Evolutionary conservation across 2,888 invertebrate species (phyloP), one percentile per base, ranked within the genome.

Genomic region (Xestobium rufovillosum): DNA sequence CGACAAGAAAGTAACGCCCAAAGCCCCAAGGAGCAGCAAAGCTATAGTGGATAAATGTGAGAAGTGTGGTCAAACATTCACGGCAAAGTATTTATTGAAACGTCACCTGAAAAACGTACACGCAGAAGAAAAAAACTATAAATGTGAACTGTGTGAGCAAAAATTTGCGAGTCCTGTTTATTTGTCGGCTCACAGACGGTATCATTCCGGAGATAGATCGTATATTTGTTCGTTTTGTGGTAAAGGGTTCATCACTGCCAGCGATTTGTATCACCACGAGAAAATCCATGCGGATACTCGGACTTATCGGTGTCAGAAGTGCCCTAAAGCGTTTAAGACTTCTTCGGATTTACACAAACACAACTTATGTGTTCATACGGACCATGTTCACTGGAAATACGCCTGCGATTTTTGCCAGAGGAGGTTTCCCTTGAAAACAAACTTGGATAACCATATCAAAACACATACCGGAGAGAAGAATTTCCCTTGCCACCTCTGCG

Each of bases 191-290:
- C 61, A 61, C 37, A 56, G 60, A 41, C 46, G 51, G 35, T 57
- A 58, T 41, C 59, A 59, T 38, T 42, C 44, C 2, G 49, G 58
- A 1, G 56, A 58, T 17, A 36, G 61, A 14, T 50, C 55, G 2
- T 56, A 61, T 37, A 57, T 60, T 16, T 62, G 61, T 41, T 53
- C 54, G 3, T 57, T 53, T 40, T 62, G 61, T 43, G 60, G 60
- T n/a, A 75, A 74, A 54, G 66, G 68, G 3, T 62, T 55, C 36
- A 60, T 59, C 33, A 60, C 60, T 1, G 52, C 56, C 1, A 57
- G 58, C 39, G 60, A 62, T 45, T 47, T 62, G 15, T 60, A 59
- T 31, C 59, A 61, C 34, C 61, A 62, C 32, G 60, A 61, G 36
- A 62, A 62, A 44, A 62, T 61, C 33, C 61, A 62, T 43, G 53